Evolutionary conservation across 2,113 vertebrate genomes (phyloP), one percentile per base, ranked within the genome.

Genomic region (Notothenia rossii): DNA sequence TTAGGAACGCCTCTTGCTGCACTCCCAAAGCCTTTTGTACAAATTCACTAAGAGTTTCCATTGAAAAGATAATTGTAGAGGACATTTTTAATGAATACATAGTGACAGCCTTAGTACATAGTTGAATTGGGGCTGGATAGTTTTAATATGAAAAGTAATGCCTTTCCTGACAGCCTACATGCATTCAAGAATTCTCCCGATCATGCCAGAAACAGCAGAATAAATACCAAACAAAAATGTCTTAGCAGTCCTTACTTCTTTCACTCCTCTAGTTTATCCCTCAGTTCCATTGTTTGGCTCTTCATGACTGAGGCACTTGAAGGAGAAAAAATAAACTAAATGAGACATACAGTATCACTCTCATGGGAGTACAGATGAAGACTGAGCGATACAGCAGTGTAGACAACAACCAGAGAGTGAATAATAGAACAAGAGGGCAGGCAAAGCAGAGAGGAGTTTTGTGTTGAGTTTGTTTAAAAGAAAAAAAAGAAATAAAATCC

Each of bases 361-460:
- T 79, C 60, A 1, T 73, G 82, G 86, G 84, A 84, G 75, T 81
- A 81, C 78, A 87, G 79, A 84, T 69, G 17, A 54, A 87, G 87
- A 74, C 54, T 61, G 85, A 86, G 76, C 17, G 40, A 51, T 83
- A 72, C 82, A 66, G 68, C 79, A 20, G 75, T 43, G 75, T 73
- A 88, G 78, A 76, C 86, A 89, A 86, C 74, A 20, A 82, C 50
- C 18, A 78, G 68, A 29, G 50, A 67, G 75, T 82, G 77, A 92
- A 91, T 84, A 88, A 90, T 82, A 91, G 75, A 89, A 89, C 80
- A 89, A 84, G 81, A 84, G 77, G 66, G 84, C 72, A 25, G 65
- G 78, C 36, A 61, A 76, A 77, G 69, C 45, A 70, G 53, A 59
- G 73, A 73, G 54, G 56, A 53, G 13, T 10, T 54, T 59, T 58